A percentile compares a stretch with the other conserved stretches of the same genome.
These are phyloP conservation scores for Luperina testacea DNA, from an alignment of 2,888 invertebrate species.

Conservation along the genomic window DNA sequence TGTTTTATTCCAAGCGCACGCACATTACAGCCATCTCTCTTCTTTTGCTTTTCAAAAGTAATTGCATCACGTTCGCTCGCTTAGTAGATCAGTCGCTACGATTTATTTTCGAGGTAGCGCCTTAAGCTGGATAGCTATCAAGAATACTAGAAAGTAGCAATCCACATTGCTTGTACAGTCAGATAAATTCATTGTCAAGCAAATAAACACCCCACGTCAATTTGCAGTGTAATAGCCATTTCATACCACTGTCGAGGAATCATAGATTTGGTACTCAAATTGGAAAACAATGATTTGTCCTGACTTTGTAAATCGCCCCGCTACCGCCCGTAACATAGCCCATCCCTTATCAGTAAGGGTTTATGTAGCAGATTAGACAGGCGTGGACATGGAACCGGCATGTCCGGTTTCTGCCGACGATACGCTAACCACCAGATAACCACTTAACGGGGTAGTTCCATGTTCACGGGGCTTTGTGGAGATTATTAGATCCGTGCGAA, in stretches of 20 bases:
- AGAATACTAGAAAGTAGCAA: not conserved
- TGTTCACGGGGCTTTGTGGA: conserved; percentile 3
- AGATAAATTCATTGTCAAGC: not conserved
- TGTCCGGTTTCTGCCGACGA: conserved; percentile 15
- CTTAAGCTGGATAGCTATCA: not conserved
- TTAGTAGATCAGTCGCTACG: too few relatives aligned
- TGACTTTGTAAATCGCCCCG: not conserved
- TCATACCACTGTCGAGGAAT: not conserved
- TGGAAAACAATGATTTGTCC: not conserved
- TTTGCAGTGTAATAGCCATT: not conserved
- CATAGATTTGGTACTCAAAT: not conserved
- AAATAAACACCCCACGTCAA: not conserved
- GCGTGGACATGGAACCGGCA: conserved; percentile 23
- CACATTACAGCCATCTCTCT: too few relatives aligned
- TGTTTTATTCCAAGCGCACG: too few relatives aligned
- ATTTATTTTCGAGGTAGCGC: too few relatives aligned
- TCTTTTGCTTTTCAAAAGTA: too few relatives aligned
- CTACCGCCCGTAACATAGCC: not conserved
- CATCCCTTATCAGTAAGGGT: conserved; percentile 27
- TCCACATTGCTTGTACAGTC: not conserved
- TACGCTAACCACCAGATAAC: conserved; percentile 44
- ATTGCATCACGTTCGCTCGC: too few relatives aligned
- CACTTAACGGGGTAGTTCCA: conserved; percentile 27
- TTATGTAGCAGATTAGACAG: conserved; percentile 48
- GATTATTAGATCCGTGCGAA: not conserved